These are phyloP conservation scores for Pseudomyrmex concolor DNA, from an alignment of 1,140 invertebrate genomes.

Conservation along the genomic window DNA sequence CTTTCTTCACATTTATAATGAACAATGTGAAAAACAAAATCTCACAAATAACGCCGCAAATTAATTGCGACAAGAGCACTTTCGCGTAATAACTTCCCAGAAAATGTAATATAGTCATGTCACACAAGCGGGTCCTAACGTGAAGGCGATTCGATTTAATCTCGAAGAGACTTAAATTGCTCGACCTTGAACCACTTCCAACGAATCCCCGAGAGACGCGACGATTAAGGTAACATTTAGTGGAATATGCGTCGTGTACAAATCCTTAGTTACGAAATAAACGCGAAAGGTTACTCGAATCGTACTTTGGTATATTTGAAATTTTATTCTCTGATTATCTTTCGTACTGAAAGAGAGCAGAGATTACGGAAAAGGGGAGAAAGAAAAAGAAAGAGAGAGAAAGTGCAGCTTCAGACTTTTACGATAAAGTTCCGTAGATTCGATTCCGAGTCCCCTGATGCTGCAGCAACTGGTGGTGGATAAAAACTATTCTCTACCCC, in stretches of 20 bases:
- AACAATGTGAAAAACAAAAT: not conserved
- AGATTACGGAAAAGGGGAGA: conserved; percentile 43
- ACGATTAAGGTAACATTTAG: conserved; percentile 38
- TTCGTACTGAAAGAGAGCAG: conserved; percentile 51
- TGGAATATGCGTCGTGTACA: conserved; percentile 17
- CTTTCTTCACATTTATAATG: not conserved
- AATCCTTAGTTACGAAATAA: conserved; percentile 39
- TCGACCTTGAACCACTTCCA: conserved; percentile 71
- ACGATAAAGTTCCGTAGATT: conserved; percentile 69
- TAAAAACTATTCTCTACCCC: conserved; percentile 55
- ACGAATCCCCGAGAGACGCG: not conserved
- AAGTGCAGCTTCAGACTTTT: conserved; percentile 70
- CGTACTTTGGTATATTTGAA: conserved; percentile 31
- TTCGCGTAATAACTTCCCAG: conserved; percentile 8
- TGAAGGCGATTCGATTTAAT: conserved; percentile 10
- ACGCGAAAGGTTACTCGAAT: not conserved
- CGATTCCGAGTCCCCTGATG: conserved; percentile 68
- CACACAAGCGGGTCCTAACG: not conserved
- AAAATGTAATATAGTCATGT: conserved; percentile 4
- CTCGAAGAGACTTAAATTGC: conserved; percentile 57
- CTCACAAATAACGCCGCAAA: conserved; percentile 10
- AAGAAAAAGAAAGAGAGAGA: conserved; percentile 47
- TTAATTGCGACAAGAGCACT: conserved; percentile 29
- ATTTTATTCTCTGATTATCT: conserved; percentile 65
- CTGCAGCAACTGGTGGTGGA: conserved; percentile 71